A percentile compares a stretch with the other conserved stretches of the same genome.
These are phyloP conservation scores for Melanotaenia trifasciata DNA, from an alignment of 2,797 vertebrate genomes.

Conservation along the genomic window DNA sequence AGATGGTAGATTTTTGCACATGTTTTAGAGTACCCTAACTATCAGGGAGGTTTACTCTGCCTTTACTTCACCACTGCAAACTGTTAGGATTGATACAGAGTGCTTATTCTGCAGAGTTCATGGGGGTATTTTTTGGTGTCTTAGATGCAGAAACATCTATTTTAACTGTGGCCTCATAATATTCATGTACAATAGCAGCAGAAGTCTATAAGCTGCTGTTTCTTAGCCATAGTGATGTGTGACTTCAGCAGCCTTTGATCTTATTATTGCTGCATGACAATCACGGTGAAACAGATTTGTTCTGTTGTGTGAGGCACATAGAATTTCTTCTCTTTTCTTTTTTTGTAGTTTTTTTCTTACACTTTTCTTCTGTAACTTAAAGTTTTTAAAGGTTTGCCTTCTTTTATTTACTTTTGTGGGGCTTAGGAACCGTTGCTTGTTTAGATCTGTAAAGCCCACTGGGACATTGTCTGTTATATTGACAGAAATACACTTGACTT, in stretches of 20 bases:
- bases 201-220: conserved; percentile 30
- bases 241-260: conserved; percentile 49
- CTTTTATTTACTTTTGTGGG: background rate
- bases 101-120: conserved; percentile 43
- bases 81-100: conserved; percentile 48
- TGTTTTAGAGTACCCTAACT: background rate
- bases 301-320: background rate
- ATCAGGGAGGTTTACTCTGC: background rate
- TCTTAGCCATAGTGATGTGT: conserved; percentile 34
- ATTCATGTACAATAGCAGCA: conserved; percentile 38
- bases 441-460: background rate
- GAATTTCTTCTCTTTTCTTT: background rate
- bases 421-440: background rate
- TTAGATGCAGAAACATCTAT: conserved; percentile 45
- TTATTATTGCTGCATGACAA: conserved; percentile 36
- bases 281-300: conserved; percentile 14
- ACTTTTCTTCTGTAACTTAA: background rate
- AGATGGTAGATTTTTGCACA: too few species aligned
- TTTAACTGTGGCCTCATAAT: conserved; percentile 42
- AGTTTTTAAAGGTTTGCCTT: background rate
- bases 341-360: background rate
- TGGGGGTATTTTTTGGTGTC: conserved; percentile 29
- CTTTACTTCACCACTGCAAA: background rate
- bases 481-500: conserved; percentile 14
- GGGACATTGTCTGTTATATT: background rate